These are phyloP conservation scores for Dendrocincla fuliginosa DNA, from an alignment of 2,797 vertebrate genomes.

Conservation along the genomic window DNA sequence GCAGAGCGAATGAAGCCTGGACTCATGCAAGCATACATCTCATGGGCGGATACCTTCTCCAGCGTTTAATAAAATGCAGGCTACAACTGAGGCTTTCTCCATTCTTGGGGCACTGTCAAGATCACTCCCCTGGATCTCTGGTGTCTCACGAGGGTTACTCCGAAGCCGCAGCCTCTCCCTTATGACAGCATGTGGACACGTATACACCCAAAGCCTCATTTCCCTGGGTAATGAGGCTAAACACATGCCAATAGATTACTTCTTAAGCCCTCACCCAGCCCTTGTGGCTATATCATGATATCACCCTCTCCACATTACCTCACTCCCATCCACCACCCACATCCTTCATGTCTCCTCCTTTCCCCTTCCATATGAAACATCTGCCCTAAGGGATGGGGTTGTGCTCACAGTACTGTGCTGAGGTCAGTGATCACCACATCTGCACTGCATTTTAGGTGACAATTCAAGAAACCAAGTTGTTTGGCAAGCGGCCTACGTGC, in stretches of 20 bases:
- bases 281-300: constrained; percentile 17
- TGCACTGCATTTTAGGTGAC: neutral
- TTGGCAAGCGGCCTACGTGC: neutral
- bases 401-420: neutral
- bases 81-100: neutral
- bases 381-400: neutral
- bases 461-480: neutral
- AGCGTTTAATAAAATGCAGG: neutral
- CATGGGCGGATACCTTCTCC: neutral
- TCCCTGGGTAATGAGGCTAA: neutral
- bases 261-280: neutral
- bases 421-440: neutral
- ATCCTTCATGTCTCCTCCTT: neutral
- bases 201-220: neutral
- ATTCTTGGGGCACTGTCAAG: neutral
- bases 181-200: neutral
- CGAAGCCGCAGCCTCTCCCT: constrained; percentile 14
- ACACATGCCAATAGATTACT: neutral
- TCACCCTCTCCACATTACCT: constrained; percentile 55
- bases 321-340: neutral
- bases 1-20: neutral
- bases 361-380: neutral
- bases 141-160: neutral
- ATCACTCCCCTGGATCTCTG: neutral
- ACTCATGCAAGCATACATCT: neutral